phyloP scores from a whole-genome alignment of 1,140 invertebrate genomes.

The Diploscapter pachys region DNA sequence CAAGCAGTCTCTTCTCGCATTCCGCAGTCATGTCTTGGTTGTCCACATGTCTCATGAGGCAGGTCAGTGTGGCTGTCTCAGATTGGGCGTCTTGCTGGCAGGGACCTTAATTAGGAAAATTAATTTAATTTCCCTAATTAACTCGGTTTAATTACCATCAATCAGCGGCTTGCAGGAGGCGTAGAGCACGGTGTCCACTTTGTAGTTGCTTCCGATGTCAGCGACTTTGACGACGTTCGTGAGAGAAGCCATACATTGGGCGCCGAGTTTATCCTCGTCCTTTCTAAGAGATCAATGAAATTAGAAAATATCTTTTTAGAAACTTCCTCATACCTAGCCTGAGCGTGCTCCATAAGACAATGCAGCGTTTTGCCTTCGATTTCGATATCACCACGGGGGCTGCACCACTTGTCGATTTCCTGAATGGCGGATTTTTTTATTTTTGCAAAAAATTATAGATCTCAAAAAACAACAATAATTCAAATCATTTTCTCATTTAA shows the following conservation, averaged over 20 bases:
- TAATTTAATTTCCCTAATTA: background rate
- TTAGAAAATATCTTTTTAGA: background rate
- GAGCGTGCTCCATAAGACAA: constrained; percentile 86
- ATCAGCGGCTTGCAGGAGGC: constrained; percentile 52
- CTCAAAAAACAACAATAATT: background rate
- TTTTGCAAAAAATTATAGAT: background rate
- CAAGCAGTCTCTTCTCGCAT: constrained; percentile 83
- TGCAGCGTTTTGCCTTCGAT: constrained; percentile 83
- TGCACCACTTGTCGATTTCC: constrained; percentile 70
- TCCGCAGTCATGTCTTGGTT: constrained; percentile 77
- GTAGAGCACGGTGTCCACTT: constrained; percentile 57
- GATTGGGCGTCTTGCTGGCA: constrained; percentile 53
- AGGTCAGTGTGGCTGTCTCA: constrained; percentile 70
- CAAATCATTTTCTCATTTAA: background rate
- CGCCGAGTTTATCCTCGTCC: constrained; percentile 47
- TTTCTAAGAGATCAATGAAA: constrained; percentile 6
- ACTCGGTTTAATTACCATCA: constrained; percentile 37
- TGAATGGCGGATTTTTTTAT: constrained; percentile 52
- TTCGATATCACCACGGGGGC: constrained; percentile 64
- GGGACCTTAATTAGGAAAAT: constrained; percentile 34
- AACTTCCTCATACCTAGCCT: constrained; percentile 20
- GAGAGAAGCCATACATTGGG: constrained; percentile 51
- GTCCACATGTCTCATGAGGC: constrained; percentile 85
- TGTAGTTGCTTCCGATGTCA: constrained; percentile 56
- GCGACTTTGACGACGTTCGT: constrained; percentile 53